Base-by-base conservation (phyloP, 2,888 invertebrate genomes). In the Monochamus alternatus region DNA sequence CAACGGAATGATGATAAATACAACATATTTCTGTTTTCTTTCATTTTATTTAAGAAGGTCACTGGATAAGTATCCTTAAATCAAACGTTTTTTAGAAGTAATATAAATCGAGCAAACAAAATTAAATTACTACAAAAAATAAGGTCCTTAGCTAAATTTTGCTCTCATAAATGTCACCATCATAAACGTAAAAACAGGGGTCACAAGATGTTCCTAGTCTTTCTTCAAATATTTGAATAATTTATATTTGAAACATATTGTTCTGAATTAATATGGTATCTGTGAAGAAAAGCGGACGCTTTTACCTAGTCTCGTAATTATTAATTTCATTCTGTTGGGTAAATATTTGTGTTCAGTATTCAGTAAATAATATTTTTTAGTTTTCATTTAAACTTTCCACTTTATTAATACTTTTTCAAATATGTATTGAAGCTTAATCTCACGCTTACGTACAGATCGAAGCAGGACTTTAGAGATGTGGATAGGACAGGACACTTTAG, bases 21-120 rank as follows among this genome's bases (percentile, higher is more conserved):
- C 22, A 55, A 55, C 55, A 55, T 55, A 14, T n/a, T 55, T 55
- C 22, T 22, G 7, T 22, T 38, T 55, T 14, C n/a, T 55, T 55
- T 14, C 22, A 5, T 55, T 55, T 55, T 55, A 55, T n/a, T 55
- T 12, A 12, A 47, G 55, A 55, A 47, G 3, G 47, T 9, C 47
- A 32, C 38, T 4, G 30, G 38, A 64, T 30, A 64, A 14, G 30
- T 9, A 0, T 47, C 30, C 30, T 38, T 14, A 64, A 64, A 44
- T 22, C 47, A 64, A 31, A 47, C 60, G n/a, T 32, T 60, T 60
- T 60, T 60, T 60, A 60, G 38, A 60, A 31, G 60, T 60, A 60
- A 60, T n/a, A 60, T 32, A 60, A 60, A 38, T 8, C 60, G 31
- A 60, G 38, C 10, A 64, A 64, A 47, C 30, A 10, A 30, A 47